A percentile compares a stretch with the other conserved stretches of the same genome.
These are phyloP conservation scores for Myiotriccus ornatus DNA, from an alignment of 2,797 vertebrate species.

Conservation along the genomic window DNA sequence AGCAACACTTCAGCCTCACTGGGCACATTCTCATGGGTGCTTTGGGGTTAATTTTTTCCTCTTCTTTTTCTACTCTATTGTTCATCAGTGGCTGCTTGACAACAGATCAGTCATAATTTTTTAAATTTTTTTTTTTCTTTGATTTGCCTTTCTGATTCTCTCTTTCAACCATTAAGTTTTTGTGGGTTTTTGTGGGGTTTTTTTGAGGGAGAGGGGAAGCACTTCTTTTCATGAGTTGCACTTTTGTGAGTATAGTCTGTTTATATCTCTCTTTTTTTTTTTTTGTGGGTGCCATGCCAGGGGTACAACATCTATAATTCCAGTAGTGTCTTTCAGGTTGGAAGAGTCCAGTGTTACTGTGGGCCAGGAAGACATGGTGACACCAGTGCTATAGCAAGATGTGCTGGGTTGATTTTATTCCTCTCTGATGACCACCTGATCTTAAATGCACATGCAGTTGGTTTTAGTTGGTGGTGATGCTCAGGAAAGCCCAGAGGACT, in stretches of 20 bases:
- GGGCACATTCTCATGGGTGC: fast-evolving
- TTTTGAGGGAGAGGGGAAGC: background rate
- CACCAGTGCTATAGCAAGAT: background rate
- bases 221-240: background rate
- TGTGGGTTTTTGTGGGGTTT: background rate
- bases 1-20: background rate
- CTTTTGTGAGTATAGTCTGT: background rate
- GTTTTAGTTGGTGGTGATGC: background rate
- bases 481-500: background rate
- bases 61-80: background rate
- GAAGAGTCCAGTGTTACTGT: background rate
- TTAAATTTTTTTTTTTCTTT: background rate
- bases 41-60: background rate
- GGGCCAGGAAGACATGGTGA: background rate
- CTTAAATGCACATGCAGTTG: background rate
- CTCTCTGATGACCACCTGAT: background rate
- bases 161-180: background rate
- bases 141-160: background rate
- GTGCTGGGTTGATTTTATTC: background rate
- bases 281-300: background rate
- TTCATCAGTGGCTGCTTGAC: background rate
- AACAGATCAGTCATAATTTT: too few species aligned
- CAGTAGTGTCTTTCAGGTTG: background rate
- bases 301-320: background rate
- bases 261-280: background rate